phyloP scores from a whole-genome alignment of 1,140 invertebrate genomes.

The Drosophila pandora region DNA sequence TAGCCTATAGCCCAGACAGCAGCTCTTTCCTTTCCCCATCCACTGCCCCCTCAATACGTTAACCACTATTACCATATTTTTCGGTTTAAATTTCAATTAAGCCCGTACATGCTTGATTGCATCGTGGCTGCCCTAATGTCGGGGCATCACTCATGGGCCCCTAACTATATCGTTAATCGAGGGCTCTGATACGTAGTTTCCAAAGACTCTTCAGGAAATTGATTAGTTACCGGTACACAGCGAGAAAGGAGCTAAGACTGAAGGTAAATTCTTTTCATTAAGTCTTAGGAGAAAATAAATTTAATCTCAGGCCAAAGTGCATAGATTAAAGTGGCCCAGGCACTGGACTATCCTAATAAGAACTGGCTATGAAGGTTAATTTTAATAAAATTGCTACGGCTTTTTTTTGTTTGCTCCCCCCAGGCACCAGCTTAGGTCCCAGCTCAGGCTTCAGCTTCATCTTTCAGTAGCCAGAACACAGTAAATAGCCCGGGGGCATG shows the following conservation, averaged over 20 bases:
- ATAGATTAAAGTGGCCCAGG: conserved; percentile 55
- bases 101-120: conserved; percentile 80
- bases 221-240: neutral
- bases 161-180: conserved; percentile 32
- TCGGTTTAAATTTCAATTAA: conserved; percentile 82
- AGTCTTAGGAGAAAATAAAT: neutral
- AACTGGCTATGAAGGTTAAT: conserved; percentile 65
- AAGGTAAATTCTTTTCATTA: neutral
- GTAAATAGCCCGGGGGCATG: conserved; percentile 53
- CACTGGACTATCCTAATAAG: conserved; percentile 9
- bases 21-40: conserved; percentile 1
- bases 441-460: conserved; percentile 9
- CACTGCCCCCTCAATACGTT: conserved; percentile 49
- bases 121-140: conserved; percentile 73
- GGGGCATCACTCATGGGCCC: conserved; percentile 67
- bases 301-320: conserved; percentile 65
- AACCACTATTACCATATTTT: conserved; percentile 60
- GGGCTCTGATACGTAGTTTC: neutral
- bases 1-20: conserved; percentile 69
- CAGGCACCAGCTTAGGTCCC: neutral
- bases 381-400: conserved; percentile 73
- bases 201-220: neutral
- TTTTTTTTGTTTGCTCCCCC: conserved; percentile 9
- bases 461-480: conserved; percentile 26
- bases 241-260: neutral